Conservation (phyloP, 2,888 invertebrate species). For the Deilephila elpenor region DNA sequence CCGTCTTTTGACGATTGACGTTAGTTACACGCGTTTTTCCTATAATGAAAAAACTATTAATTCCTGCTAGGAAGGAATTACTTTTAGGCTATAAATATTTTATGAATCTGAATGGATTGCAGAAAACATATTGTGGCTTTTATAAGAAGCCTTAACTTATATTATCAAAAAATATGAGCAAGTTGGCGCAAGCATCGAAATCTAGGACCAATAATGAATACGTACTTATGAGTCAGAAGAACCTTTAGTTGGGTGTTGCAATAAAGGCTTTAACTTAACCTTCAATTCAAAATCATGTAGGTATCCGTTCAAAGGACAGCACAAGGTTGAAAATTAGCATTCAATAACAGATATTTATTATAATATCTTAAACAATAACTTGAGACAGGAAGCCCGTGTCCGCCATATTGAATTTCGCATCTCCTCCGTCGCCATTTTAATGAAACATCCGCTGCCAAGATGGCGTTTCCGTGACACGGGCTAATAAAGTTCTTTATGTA, state of each 20-base stretch:
- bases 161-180: too few relatives aligned
- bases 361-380: background rate
- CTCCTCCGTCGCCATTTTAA: conserved; percentile 3
- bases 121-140: too few relatives aligned
- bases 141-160: too few relatives aligned
- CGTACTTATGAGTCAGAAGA: background rate
- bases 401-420: conserved; percentile 7
- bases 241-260: background rate
- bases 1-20: too few relatives aligned
- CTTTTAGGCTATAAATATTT: too few relatives aligned
- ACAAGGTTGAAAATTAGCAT: conserved; percentile 3
- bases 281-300: background rate
- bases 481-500: conserved; percentile 18
- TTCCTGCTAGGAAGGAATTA: too few relatives aligned
- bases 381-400: background rate
- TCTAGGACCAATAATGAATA: background rate
- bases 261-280: background rate
- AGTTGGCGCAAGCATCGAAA: too few relatives aligned
- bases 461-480: background rate
- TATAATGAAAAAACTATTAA: too few relatives aligned
- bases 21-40: too few relatives aligned
- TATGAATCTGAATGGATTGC: too few relatives aligned
- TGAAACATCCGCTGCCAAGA: conserved; percentile 9
- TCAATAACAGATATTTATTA: conserved; percentile 3
- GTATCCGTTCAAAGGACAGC: background rate